Base-by-base conservation (phyloP, 2,113 vertebrate genomes). In the Mohoua ochrocephala region DNA sequence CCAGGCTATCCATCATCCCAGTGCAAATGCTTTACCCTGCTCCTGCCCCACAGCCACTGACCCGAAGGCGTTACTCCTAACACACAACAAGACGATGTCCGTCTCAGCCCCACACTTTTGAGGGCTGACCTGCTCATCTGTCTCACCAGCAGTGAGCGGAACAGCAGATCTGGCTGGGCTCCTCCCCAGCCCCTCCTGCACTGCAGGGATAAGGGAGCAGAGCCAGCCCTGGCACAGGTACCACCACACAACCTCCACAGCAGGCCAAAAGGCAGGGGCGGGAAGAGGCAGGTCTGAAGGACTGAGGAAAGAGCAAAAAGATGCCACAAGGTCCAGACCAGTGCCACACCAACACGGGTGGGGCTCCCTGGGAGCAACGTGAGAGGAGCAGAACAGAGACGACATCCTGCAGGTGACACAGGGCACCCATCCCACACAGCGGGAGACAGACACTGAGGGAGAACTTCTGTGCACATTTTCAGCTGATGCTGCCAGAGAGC, bases 301-400 rank as follows among this genome's bases (percentile, higher is more conserved):
- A 52, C 37, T 1, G 1, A 65, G 27, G 12, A 56, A 87, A 37
- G 28, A 42, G 37, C 8, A 24, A 35, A 53, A 74, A 60, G 37
- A 37, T 0, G 2, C 47, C 57, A 63, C 0, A 0, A 59, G 9
- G 15, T 45, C 53, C 0, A 0, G 39, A 49, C 8, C 21, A 47
- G 61, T 47, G 45, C 30, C 8, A 6, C 61, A 47, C 7, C 2
- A 5, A 26, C 16, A 53, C 0, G 0, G 11, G 5, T 50, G 44
- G 27, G n/a, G 11, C 23, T 42, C 31, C 45, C 7, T 28, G n/a
- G 15, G 17, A 52, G 22, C 24, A 30, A 42, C 0, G 0, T 9
- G 56, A 31, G 15, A 77, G 35, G 28, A 63, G 15, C 2, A 54
- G 3, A 31, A 10, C 7, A 59, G 23, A 42, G 52, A 54, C 23